phyloP scores from a whole-genome alignment of 2,888 invertebrate genomes.

The Hyposoter dolosus region DNA sequence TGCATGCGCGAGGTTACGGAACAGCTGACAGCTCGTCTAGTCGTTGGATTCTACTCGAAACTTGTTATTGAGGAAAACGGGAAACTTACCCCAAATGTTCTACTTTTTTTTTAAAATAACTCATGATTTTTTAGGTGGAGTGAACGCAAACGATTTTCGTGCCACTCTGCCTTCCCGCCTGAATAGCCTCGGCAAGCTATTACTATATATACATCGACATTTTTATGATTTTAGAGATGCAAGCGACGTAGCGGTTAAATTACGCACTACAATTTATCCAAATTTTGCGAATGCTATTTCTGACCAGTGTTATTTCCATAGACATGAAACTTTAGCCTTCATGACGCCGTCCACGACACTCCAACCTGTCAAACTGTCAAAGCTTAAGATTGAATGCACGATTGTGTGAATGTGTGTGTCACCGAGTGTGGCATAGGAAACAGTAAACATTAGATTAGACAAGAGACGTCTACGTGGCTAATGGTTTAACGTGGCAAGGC shows the following conservation, averaged over 20 bases:
- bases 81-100: neutral
- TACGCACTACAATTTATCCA: neutral
- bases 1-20: neutral
- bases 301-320: neutral
- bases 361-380: neutral
- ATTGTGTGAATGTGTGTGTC: neutral
- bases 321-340: neutral
- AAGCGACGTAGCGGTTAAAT: neutral
- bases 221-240: neutral
- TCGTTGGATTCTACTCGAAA: neutral
- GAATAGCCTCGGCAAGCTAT: neutral
- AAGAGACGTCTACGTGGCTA: constrained; percentile 57
- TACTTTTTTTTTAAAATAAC: neutral
- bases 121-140: neutral
- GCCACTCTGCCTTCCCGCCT: neutral
- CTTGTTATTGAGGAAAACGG: neutral
- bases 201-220: neutral
- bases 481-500: constrained; percentile 23
- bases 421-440: neutral
- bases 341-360: neutral
- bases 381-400: neutral
- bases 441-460: constrained; percentile 59
- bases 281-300: neutral
- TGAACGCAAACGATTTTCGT: neutral
- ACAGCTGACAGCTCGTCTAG: neutral